Evolutionary conservation across 2,888 invertebrate genomes (phyloP).

Genomic region (Zele albiditarsus): DNA sequence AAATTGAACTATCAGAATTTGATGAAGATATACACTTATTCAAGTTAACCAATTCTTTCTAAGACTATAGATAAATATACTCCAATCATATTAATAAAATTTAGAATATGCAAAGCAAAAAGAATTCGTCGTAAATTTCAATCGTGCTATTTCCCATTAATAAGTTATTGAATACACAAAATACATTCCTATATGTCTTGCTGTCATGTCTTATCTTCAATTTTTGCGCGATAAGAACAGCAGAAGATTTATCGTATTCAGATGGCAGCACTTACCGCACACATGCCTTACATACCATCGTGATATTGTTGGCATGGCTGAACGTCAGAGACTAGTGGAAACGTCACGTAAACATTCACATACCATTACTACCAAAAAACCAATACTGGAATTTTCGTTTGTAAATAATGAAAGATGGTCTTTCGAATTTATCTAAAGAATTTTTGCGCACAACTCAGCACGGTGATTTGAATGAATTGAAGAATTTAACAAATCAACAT

Average conservation of each 20-base stretch:
- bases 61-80: no score
- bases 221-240: not conserved
- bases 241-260: not conserved
- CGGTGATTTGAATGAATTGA: constrained; percentile 52
- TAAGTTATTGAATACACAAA: not conserved
- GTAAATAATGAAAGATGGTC: constrained; percentile 17
- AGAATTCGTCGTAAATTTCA: no score
- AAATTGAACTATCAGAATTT: no score
- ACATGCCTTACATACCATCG: not conserved
- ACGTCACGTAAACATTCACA: not conserved
- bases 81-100: no score
- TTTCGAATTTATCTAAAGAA: constrained; percentile 41
- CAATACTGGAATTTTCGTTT: not conserved
- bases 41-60: no score
- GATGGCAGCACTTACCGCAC: constrained; percentile 8
- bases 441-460: constrained; percentile 60
- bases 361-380: not conserved
- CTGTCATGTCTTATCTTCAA: not conserved
- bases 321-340: not conserved
- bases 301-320: not conserved
- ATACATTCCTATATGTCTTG: not conserved
- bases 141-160: no score
- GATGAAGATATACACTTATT: no score
- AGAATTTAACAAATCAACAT: constrained; percentile 46
- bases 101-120: no score